phyloP scores from a whole-genome alignment of 2,113 vertebrate genomes.

The Rhagologus leucostigma region DNA sequence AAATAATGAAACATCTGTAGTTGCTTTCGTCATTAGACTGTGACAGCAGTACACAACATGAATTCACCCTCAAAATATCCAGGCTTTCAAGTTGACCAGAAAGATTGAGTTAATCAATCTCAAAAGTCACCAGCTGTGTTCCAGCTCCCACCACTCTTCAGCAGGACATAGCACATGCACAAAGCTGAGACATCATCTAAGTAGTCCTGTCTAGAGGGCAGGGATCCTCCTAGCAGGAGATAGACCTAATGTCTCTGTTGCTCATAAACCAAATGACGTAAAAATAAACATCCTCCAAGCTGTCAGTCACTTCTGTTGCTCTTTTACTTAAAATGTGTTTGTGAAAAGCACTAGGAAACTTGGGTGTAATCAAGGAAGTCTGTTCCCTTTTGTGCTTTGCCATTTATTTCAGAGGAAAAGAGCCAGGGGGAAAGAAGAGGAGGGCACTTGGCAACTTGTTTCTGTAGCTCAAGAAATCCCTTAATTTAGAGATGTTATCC shows the following conservation, averaged over 20 bases:
- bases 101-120: not conserved
- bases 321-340: not conserved
- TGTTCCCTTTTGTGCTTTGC: not conserved
- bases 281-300: not conserved
- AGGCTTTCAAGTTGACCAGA: not conserved
- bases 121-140: not conserved
- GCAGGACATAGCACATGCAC: rapidly evolving
- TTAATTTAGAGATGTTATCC: not conserved
- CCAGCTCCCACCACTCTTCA: not conserved
- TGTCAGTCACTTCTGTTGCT: not conserved
- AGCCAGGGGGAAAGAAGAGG: not conserved
- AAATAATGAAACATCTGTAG: not conserved
- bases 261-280: not conserved
- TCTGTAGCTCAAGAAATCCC: not conserved
- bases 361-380: not conserved
- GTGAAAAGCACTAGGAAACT: not conserved
- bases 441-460: not conserved
- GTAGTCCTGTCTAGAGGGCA: not conserved
- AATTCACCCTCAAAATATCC: not conserved
- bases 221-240: not conserved
- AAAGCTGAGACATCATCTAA: not conserved
- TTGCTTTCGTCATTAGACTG: not conserved
- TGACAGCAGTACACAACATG: not conserved
- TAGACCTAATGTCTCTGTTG: not conserved
- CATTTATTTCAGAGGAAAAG: not conserved